A percentile compares a stretch with the other conserved stretches of the same genome.
Evolutionary conservation across 37 sponge, comb jelly and placozoan species (phyloP).

Genomic region (Cliona cf. orientalis): DNA sequence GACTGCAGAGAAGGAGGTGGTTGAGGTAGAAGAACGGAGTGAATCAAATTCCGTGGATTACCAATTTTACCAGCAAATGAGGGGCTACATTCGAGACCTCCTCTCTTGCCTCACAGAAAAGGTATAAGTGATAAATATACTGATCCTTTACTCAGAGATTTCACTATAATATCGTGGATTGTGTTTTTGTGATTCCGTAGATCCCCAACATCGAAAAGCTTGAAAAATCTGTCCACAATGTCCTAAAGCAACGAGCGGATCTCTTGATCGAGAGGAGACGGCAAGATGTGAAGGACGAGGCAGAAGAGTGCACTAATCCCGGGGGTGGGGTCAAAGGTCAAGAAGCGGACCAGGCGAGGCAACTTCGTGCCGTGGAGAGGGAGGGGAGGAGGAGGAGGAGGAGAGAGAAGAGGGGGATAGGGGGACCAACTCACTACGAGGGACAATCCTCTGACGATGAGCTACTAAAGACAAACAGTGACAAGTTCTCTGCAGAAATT

Average conservation of each 20-base stretch:
- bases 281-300: slow-evolving; percentile 72
- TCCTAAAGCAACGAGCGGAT: slow-evolving; percentile 30
- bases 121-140: slow-evolving; percentile 19
- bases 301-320: slow-evolving; percentile 45
- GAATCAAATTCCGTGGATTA: slow-evolving; percentile 23
- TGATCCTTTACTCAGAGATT: background rate
- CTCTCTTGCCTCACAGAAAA: slow-evolving; percentile 73
- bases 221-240: slow-evolving; percentile 33
- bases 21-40: slow-evolving; percentile 16
- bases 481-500: slow-evolving; percentile 46
- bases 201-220: slow-evolving; percentile 14
- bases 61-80: slow-evolving; percentile 81
- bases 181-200: slow-evolving; percentile 2
- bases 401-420: slow-evolving; percentile 47
- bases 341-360: slow-evolving; percentile 28
- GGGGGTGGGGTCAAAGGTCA: too few species aligned
- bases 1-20: slow-evolving; percentile 45
- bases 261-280: slow-evolving; percentile 59
- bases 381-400: slow-evolving; percentile 72
- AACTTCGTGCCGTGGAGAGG: slow-evolving; percentile 66
- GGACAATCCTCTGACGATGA: slow-evolving; percentile 92
- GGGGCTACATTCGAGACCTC: slow-evolving; percentile 75
- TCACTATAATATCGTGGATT: background rate
- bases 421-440: slow-evolving; percentile 38
- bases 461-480: slow-evolving; percentile 60